phyloP scores from a whole-genome alignment of 2,888 invertebrate genomes.

The Eledone cirrhosa region DNA sequence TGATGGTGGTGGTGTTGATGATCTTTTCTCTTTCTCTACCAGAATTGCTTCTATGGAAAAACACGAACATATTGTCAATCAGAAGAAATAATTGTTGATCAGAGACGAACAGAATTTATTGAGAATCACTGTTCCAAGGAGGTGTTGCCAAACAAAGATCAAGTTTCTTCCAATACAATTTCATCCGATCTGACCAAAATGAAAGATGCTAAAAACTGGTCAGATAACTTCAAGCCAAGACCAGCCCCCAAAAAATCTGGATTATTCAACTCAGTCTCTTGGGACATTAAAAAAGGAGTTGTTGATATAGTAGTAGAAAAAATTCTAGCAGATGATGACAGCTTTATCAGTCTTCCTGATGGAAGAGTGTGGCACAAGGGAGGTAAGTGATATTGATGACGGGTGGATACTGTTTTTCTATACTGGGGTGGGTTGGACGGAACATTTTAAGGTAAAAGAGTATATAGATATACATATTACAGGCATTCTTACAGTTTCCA shows the following conservation, averaged over 20 bases:
- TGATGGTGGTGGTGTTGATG: too few species aligned
- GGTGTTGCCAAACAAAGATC: too few species aligned
- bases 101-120: conserved; percentile 49
- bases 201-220: conserved; percentile 41
- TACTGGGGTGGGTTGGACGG: too few species aligned
- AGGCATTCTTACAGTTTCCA: too few species aligned
- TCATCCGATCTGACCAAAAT: background rate
- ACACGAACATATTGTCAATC: conserved; percentile 44
- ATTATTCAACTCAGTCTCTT: conserved; percentile 86
- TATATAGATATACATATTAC: too few species aligned
- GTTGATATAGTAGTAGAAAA: conserved; percentile 74
- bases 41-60: conserved; percentile 63
- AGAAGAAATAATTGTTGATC: conserved; percentile 45
- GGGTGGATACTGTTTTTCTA: too few species aligned
- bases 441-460: too few species aligned
- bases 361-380: conserved; percentile 60
- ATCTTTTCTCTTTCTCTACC: conserved; percentile 28
- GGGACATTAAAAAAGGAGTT: conserved; percentile 73
- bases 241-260: conserved; percentile 77
- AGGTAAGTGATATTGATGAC: conserved; percentile 45
- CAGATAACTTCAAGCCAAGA: conserved; percentile 54
- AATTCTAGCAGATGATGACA: conserved; percentile 68
- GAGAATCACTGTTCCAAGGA: conserved; percentile 36
- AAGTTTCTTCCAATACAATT: too few species aligned
- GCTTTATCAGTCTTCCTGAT: conserved; percentile 35